These are phyloP conservation scores for Cheiracanthium punctorium DNA, from an alignment of 2,888 invertebrate species.

Conservation along the genomic window DNA sequence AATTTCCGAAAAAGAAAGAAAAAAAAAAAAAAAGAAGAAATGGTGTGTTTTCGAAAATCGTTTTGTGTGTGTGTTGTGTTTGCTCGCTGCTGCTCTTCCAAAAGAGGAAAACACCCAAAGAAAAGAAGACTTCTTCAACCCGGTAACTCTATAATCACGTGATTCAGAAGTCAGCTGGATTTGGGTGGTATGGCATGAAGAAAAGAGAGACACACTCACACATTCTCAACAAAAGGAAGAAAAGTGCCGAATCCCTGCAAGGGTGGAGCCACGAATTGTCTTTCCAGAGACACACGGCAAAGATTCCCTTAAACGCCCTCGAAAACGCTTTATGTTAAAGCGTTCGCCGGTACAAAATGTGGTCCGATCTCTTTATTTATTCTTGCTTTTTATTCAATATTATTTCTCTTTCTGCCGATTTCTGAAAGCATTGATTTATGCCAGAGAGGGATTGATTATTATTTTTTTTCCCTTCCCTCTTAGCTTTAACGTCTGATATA, in stretches of 20 bases:
- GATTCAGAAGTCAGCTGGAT: slow-evolving; percentile 63
- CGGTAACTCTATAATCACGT: slow-evolving; percentile 42
- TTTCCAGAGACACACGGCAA: not conserved
- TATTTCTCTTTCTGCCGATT: slow-evolving; percentile 22
- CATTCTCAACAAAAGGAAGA: not conserved
- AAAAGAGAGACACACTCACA: too few relatives aligned
- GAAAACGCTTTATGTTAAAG: slow-evolving; percentile 19
- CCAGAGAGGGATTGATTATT: slow-evolving; percentile 19
- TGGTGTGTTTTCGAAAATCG: slow-evolving; percentile 39
- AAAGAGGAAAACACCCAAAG: slow-evolving; percentile 40
- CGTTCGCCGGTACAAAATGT: too few relatives aligned
- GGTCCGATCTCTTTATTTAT: slow-evolving; percentile 7
- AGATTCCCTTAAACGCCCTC: slow-evolving; percentile 41
- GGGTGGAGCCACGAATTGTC: slow-evolving; percentile 52
- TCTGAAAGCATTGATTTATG: slow-evolving; percentile 34
- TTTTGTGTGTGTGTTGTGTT: slow-evolving; percentile 26
- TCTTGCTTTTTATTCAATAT: slow-evolving; percentile 16
- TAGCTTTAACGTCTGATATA: not conserved
- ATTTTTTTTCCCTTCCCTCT: not conserved
- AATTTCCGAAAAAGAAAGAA: not conserved
- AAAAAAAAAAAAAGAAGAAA: too few relatives aligned
- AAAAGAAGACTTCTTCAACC: too few relatives aligned
- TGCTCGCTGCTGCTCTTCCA: too few relatives aligned
- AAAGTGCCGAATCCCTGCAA: slow-evolving; percentile 2
- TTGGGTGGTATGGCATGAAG: slow-evolving; percentile 63